Conservation (phyloP, 2,888 invertebrate species). For the Agriopis leucophaearia region DNA sequence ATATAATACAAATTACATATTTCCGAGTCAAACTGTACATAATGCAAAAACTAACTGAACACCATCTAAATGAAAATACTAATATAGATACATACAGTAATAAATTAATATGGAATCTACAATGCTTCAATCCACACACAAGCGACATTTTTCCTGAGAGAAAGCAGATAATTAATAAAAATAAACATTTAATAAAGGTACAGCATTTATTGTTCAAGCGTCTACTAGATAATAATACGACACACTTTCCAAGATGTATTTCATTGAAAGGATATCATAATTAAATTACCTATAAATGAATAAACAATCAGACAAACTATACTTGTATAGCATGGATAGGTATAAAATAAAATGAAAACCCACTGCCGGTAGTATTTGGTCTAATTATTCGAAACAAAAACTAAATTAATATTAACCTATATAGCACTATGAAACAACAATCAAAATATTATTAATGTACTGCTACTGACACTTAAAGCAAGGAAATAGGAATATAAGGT, state of each 20-base stretch:
- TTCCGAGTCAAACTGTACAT: conserved; percentile 39
- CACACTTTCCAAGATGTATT: conserved; percentile 69
- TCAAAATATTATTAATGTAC: conserved; percentile 32
- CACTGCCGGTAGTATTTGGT: conserved; percentile 73
- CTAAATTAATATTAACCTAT: conserved; percentile 41
- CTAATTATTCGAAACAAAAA: conserved; percentile 58
- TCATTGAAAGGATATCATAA: conserved; percentile 66
- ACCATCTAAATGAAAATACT: conserved; percentile 12
- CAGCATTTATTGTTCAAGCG: conserved; percentile 85
- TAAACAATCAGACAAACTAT: conserved; percentile 72
- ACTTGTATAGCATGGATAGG: conserved; percentile 63
- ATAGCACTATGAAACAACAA: conserved; percentile 47
- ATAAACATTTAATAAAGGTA: conserved; percentile 72
- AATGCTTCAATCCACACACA: background rate
- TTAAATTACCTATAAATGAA: conserved; percentile 45
- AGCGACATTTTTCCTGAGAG: background rate
- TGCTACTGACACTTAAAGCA: conserved; percentile 20
- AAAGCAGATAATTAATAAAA: conserved; percentile 46
- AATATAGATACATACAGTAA: conserved; percentile 12
- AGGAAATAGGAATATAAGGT: background rate
- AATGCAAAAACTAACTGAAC: conserved; percentile 11
- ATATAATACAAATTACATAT: conserved; percentile 46
- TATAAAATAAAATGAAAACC: conserved; percentile 60
- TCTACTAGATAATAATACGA: conserved; percentile 79
- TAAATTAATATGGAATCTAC: conserved; percentile 5